These are phyloP conservation scores for Lordiphosa clarofinis DNA, from an alignment of 1,140 invertebrate species.

Conservation along the genomic window DNA sequence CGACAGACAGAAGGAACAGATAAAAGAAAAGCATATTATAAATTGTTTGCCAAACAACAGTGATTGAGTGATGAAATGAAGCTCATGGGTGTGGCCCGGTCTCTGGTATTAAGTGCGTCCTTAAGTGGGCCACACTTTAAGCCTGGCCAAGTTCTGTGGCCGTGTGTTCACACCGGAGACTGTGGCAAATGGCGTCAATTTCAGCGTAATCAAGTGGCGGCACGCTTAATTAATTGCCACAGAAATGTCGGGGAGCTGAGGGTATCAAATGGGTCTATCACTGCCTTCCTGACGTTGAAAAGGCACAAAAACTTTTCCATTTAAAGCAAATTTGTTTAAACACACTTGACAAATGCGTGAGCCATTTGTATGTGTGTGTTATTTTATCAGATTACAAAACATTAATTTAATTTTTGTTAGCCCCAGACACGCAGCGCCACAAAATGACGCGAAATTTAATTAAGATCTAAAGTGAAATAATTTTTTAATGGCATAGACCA, in stretches of 20 bases:
- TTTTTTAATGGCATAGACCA: conserved; percentile 66
- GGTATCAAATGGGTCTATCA: too few relatives aligned
- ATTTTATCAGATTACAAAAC: conserved; percentile 70
- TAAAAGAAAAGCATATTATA: conserved; percentile 22
- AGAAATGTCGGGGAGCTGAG: too few relatives aligned
- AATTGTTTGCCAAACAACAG: conserved; percentile 29
- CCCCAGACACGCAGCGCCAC: conserved; percentile 42
- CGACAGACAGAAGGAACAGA: too few relatives aligned
- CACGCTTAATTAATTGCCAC: conserved; percentile 62
- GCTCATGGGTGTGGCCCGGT: not conserved
- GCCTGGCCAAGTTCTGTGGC: conserved; percentile 9
- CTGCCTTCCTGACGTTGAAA: not conserved
- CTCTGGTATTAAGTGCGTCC: conserved; percentile 49
- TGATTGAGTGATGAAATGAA: not conserved
- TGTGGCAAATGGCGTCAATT: conserved; percentile 64
- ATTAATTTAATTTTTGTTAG: conserved; percentile 62
- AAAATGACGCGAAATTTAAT: conserved; percentile 70
- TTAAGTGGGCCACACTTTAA: conserved; percentile 51
- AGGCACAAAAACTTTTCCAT: conserved; percentile 10
- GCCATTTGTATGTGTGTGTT: not conserved
- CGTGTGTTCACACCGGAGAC: not conserved
- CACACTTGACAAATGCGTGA: too few relatives aligned
- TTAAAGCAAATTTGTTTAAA: too few relatives aligned
- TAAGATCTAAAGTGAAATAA: conserved; percentile 73
- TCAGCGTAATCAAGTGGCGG: conserved; percentile 67